These are phyloP conservation scores for Papilio machaon DNA, from an alignment of 1,140 invertebrate genomes.

Conservation along the genomic window DNA sequence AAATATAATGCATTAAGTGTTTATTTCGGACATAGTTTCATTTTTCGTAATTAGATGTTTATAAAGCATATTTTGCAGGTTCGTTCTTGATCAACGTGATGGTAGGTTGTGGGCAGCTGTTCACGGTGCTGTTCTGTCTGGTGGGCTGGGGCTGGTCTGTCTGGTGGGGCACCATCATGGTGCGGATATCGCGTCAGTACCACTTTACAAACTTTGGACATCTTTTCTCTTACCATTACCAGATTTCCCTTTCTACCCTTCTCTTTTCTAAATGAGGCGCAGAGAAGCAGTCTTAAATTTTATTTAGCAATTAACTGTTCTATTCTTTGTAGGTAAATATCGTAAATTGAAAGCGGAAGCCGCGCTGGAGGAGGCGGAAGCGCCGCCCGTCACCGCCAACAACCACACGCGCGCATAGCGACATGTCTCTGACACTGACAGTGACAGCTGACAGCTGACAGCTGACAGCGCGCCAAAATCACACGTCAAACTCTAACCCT, in stretches of 20 bases:
- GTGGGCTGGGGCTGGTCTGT: constrained; percentile 99
- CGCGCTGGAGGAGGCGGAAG: constrained; percentile 63
- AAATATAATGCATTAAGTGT: too few relatives aligned
- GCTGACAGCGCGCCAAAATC: constrained; percentile 16
- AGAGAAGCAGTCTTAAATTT: not conserved
- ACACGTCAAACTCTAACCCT: not conserved
- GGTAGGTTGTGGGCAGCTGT: constrained; percentile 92
- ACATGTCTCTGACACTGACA: too few relatives aligned
- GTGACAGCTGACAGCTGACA: constrained; percentile 1
- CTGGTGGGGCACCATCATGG: constrained; percentile 96
- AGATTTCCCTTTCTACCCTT: too few relatives aligned
- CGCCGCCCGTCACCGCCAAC: constrained; percentile 69
- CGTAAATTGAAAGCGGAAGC: constrained; percentile 68
- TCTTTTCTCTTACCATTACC: not conserved
- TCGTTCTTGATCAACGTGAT: constrained; percentile 92
- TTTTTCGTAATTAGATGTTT: too few relatives aligned
- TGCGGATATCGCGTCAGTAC: constrained; percentile 73
- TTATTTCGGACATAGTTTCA: too few relatives aligned
- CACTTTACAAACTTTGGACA: not conserved
- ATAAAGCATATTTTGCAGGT: constrained; percentile 54
- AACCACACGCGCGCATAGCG: constrained; percentile 69
- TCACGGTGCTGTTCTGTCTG: constrained; percentile 96
- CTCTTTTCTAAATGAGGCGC: not conserved
- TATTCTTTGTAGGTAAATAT: constrained; percentile 67
- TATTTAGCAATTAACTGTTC: too few relatives aligned